A percentile compares a stretch with the other conserved stretches of the same genome.
Conservation (phyloP, 2,888 invertebrate species). For the Campaea margaritaria region DNA sequence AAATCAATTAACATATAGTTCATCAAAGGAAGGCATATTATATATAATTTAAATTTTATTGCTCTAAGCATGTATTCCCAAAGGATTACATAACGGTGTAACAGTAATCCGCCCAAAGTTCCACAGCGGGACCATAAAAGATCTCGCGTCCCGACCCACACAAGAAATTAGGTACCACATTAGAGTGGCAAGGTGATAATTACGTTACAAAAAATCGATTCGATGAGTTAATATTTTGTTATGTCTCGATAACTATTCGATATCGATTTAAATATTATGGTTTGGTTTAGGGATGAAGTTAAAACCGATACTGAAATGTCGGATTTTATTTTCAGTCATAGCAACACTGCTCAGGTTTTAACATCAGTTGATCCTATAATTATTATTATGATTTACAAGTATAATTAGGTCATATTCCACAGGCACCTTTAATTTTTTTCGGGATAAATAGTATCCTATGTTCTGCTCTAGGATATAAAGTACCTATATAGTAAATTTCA, state of each 20-base stretch:
- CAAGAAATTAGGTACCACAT: conserved; percentile 82
- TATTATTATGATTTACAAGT: too few relatives aligned
- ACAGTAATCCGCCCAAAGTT: conserved; percentile 50
- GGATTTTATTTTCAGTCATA: too few relatives aligned
- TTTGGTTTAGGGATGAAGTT: conserved; percentile 19
- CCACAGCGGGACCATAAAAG: conserved; percentile 75
- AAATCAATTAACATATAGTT: too few relatives aligned
- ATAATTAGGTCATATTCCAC: too few relatives aligned
- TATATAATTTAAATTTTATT: too few relatives aligned
- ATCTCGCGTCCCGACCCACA: conserved; percentile 70
- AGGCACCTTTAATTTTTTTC: too few relatives aligned
- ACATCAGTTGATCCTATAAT: too few relatives aligned
- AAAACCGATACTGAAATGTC: not conserved
- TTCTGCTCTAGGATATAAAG: too few relatives aligned
- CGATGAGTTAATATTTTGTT: conserved; percentile 79
- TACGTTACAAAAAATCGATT: conserved; percentile 79
- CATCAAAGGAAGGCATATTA: too few relatives aligned
- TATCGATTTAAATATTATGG: conserved; percentile 60
- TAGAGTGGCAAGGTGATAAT: conserved; percentile 82
- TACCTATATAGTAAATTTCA: too few relatives aligned
- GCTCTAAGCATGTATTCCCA: not conserved
- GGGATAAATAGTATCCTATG: not conserved
- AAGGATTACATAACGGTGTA: conserved; percentile 57
- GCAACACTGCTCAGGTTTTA: too few relatives aligned
- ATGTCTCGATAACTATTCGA: conserved; percentile 65